phyloP scores from a whole-genome alignment of 1,140 invertebrate genomes.

The Cydia splendana region DNA sequence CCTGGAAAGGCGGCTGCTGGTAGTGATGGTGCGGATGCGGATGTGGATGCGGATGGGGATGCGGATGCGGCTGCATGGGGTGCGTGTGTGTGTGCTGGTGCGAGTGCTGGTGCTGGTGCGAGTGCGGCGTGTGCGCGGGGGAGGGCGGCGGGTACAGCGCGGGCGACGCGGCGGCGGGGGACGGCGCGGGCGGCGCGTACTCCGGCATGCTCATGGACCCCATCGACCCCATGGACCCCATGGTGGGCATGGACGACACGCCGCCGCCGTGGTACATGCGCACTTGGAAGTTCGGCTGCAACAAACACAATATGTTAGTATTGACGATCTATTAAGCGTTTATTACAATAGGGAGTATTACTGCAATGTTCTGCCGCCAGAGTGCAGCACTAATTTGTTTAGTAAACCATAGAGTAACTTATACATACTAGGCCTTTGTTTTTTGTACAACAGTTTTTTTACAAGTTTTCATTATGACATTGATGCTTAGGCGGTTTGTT shows the following conservation, averaged over 20 bases:
- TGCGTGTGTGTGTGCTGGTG: constrained; percentile 57
- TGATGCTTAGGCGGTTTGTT: too few species aligned
- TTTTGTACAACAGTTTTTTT: too few species aligned
- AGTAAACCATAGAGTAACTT: too few species aligned
- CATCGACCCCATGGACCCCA: constrained; percentile 40
- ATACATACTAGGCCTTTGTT: too few species aligned
- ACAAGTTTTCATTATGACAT: too few species aligned
- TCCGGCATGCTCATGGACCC: constrained; percentile 34
- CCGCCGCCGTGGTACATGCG: constrained; percentile 70
- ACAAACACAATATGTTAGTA: constrained; percentile 12
- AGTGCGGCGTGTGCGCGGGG: constrained; percentile 63
- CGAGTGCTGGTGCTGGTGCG: constrained; percentile 24
- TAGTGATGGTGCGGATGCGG: constrained; percentile 65
- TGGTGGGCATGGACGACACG: constrained; percentile 42
- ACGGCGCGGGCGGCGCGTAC: constrained; percentile 65
- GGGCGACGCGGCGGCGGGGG: constrained; percentile 64
- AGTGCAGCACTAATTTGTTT: too few species aligned
- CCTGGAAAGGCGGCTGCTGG: constrained; percentile 70
- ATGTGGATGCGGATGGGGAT: constrained; percentile 63
- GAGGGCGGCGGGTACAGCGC: constrained; percentile 73
- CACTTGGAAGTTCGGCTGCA: constrained; percentile 50
- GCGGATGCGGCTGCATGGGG: constrained; percentile 59
- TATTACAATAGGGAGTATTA: too few species aligned
- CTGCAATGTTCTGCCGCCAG: too few species aligned
- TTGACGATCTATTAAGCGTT: too few species aligned